Conservation (phyloP, 2,797 vertebrate genomes). For the Danio tinwini region DNA sequence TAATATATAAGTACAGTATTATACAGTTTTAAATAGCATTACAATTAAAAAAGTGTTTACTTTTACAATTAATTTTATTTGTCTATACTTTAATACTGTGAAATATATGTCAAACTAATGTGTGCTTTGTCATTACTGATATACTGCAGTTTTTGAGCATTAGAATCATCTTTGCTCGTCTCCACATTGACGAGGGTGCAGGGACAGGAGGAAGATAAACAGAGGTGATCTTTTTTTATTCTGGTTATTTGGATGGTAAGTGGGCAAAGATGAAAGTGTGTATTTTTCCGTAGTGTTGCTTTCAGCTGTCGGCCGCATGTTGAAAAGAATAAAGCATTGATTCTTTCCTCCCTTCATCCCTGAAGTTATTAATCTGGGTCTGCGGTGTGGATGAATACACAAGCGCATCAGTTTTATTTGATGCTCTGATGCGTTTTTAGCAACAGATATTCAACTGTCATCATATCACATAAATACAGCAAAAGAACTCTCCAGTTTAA, state of each 20-base stretch:
- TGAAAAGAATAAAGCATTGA: slow-evolving; percentile 63
- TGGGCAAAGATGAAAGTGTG: slow-evolving; percentile 19
- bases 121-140: neutral
- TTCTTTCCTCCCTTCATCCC: slow-evolving; percentile 48
- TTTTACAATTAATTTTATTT: too few relatives aligned
- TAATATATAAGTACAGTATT: too few relatives aligned
- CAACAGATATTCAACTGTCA: slow-evolving; percentile 7
- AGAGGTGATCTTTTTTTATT: slow-evolving; percentile 2
- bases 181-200: neutral
- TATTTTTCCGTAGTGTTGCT: slow-evolving; percentile 24
- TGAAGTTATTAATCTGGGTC: slow-evolving; percentile 42
- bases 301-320: slow-evolving; percentile 25
- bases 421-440: slow-evolving; percentile 37
- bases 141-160: neutral
- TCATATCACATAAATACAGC: neutral
- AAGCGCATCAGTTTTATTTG: slow-evolving; percentile 41
- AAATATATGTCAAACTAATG: neutral
- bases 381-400: slow-evolving; percentile 33
- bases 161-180: neutral
- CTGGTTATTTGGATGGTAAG: slow-evolving; percentile 7
- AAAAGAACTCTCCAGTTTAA: neutral
- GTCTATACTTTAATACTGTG: too few relatives aligned
- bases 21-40: too few relatives aligned
- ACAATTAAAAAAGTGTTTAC: too few relatives aligned
- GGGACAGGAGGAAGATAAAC: neutral